Evolutionary conservation across 2,888 invertebrate species (phyloP).

Genomic region (Apamea crenata): DNA sequence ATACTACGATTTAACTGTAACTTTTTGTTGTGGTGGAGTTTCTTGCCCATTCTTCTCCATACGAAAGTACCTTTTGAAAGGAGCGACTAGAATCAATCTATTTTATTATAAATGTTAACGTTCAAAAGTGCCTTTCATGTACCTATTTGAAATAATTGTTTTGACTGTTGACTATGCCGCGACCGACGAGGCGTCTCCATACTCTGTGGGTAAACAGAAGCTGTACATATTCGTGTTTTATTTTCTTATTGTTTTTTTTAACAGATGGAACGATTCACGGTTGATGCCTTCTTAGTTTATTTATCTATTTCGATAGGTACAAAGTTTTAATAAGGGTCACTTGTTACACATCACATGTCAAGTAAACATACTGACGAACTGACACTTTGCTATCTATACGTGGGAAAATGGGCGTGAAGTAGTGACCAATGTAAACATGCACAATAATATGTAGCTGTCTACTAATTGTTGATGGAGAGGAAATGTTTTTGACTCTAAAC

Average conservation of each 20-base stretch:
- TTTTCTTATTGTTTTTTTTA: background rate
- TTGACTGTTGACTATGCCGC: no score
- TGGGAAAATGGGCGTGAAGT: constrained; percentile 38
- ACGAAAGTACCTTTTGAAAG: no score
- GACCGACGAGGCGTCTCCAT: no score
- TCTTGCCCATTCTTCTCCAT: no score
- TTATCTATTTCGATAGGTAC: background rate
- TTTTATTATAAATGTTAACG: no score
- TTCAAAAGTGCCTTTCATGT: no score
- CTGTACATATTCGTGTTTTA: background rate
- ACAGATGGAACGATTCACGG: background rate
- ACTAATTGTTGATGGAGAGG: constrained; percentile 36
- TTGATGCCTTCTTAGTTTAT: background rate
- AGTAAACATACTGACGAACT: constrained; percentile 25
- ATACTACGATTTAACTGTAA: no score
- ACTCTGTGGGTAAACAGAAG: no score
- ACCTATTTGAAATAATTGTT: no score
- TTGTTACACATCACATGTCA: constrained; percentile 42
- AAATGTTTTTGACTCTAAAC: constrained; percentile 1
- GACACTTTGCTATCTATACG: constrained; percentile 36
- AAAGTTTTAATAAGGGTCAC: constrained; percentile 13
- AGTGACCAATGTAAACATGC: constrained; percentile 32
- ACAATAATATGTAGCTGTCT: constrained; percentile 25
- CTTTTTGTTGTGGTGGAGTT: no score
- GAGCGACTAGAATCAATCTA: no score